phyloP scores from a whole-genome alignment of 2,113 vertebrate species.

The Dasyprocta punctata region DNA sequence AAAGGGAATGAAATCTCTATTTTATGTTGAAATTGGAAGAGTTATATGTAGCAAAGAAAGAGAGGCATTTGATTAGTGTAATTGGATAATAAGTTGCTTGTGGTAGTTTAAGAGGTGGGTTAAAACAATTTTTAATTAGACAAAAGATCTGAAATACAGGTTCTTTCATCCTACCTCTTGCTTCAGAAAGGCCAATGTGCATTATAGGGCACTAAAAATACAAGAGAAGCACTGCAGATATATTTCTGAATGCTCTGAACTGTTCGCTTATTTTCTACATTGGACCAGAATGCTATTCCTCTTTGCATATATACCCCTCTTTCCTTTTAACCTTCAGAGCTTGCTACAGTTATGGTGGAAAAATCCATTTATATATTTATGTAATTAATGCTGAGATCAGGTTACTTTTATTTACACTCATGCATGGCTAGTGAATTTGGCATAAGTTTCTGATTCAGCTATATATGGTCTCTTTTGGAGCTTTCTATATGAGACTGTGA shows the following conservation, averaged over 20 bases:
- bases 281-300: neutral
- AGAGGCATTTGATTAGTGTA: neutral
- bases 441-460: neutral
- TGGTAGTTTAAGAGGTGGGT: neutral
- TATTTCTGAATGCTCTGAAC: neutral
- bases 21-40: neutral
- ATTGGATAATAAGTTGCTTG: neutral
- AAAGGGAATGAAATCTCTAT: neutral
- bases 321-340: neutral
- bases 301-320: neutral
- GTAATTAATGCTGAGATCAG: neutral
- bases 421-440: neutral
- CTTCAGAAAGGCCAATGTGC: neutral
- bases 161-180: neutral
- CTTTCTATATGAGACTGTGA: neutral
- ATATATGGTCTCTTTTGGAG: rapidly evolving
- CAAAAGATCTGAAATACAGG: neutral
- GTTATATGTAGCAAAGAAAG: neutral
- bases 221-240: neutral
- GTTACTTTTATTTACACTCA: neutral
- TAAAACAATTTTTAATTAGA: neutral
- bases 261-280: neutral
- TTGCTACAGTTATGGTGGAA: neutral
- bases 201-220: neutral
- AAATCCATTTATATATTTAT: neutral